phyloP scores from a whole-genome alignment of 2,888 invertebrate genomes.

The Ormyrus nitidulus region DNA sequence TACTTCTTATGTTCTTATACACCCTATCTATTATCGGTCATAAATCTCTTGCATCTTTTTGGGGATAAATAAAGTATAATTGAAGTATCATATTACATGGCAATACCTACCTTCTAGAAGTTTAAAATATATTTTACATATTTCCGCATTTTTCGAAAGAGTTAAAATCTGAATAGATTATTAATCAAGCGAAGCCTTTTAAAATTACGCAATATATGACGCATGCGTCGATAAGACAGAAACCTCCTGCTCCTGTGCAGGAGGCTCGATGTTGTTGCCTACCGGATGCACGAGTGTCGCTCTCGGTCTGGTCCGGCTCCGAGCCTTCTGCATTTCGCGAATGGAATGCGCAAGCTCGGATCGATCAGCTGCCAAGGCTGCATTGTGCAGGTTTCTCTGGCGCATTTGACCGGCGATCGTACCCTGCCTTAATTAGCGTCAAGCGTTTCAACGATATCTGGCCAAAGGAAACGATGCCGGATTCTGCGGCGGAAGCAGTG shows the following conservation, averaged over 20 bases:
- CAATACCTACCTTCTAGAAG: too few species aligned
- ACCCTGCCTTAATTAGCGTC: background rate
- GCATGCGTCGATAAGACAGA: background rate
- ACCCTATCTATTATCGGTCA: too few species aligned
- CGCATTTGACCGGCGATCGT: too few species aligned
- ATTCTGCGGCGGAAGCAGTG: background rate
- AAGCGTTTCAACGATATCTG: background rate
- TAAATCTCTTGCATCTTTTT: too few species aligned
- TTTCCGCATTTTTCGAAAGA: too few species aligned
- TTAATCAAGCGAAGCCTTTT: too few species aligned
- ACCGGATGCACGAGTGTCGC: constrained; percentile 1
- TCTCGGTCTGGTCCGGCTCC: background rate
- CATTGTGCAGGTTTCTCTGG: constrained; percentile 20
- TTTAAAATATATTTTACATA: too few species aligned
- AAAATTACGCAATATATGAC: background rate
- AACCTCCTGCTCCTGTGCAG: constrained; percentile 1
- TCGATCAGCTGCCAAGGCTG: constrained; percentile 62
- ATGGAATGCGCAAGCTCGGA: constrained; percentile 61
- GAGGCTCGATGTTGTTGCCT: constrained; percentile 8
- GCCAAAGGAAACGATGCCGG: background rate
- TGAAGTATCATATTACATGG: too few species aligned
- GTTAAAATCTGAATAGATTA: too few species aligned
- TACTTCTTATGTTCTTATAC: too few species aligned
- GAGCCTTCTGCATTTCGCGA: too few species aligned
- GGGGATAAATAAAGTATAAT: too few species aligned